A percentile compares a stretch with the other conserved stretches of the same genome.
phyloP scores from a whole-genome alignment of 2,113 vertebrate species.

The Chionodraco myersi region DNA sequence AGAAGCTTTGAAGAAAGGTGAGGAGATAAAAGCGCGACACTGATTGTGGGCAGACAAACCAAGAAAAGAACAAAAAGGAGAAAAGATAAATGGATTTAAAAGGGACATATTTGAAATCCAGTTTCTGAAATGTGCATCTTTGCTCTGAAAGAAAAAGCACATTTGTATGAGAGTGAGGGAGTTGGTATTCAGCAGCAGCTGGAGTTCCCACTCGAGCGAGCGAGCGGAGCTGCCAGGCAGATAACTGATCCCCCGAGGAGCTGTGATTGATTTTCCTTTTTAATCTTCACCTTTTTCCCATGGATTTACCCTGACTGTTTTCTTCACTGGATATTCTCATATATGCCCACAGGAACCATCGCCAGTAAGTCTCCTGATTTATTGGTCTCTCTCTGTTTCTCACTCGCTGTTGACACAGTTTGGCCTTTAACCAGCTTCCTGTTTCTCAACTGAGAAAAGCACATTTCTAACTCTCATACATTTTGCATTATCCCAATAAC shows the following conservation, averaged over 20 bases:
- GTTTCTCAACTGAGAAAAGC: not conserved
- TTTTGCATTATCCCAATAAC: not conserved
- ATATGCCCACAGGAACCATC: constrained; percentile 20
- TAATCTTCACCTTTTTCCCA: constrained; percentile 55
- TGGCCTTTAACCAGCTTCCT: not conserved
- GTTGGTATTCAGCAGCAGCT: constrained; percentile 27
- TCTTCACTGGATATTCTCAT: constrained; percentile 31
- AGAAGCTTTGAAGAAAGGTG: not conserved
- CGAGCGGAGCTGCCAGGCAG: constrained; percentile 23
- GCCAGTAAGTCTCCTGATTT: constrained; percentile 17
- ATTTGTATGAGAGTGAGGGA: constrained; percentile 17
- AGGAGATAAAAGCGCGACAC: constrained; percentile 13
- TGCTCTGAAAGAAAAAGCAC: constrained; percentile 2
- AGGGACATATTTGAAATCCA: not conserved
- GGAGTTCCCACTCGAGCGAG: constrained; percentile 43
- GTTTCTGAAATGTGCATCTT: not conserved
- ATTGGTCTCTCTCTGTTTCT: constrained; percentile 4
- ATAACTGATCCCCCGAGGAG: constrained; percentile 30
- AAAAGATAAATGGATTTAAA: not conserved
- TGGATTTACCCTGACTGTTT: constrained; percentile 27
- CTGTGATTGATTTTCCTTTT: constrained; percentile 52
- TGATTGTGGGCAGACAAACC: not conserved
- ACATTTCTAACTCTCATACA: too few species aligned
- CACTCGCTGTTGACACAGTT: not conserved
- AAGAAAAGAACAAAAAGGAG: not conserved